phyloP scores from a whole-genome alignment of 2,888 invertebrate species.

The Lamellibrachia columna region DNA sequence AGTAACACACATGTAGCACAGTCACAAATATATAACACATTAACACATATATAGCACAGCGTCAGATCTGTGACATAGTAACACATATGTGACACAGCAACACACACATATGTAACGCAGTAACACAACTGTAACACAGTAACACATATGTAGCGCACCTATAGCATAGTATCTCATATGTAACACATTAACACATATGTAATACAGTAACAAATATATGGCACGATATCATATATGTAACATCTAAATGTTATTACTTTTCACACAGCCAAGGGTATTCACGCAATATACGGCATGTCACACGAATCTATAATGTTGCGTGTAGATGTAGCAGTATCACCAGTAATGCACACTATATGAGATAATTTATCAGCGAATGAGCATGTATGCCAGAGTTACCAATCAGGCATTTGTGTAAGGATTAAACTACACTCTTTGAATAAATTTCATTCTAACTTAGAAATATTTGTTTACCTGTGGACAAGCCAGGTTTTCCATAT shows the following conservation, averaged over 20 bases:
- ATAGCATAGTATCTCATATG: no score
- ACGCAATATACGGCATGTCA: not conserved
- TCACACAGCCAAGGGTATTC: not conserved
- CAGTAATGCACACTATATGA: not conserved
- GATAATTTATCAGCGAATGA: not conserved
- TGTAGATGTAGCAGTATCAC: not conserved
- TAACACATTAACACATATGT: no score
- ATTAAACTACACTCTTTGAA: not conserved
- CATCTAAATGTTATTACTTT: not conserved
- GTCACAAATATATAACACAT: no score
- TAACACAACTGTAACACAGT: no score
- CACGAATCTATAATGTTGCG: not conserved
- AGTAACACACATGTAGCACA: no score
- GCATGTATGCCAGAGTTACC: not conserved
- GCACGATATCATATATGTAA: no score
- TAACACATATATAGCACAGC: no score
- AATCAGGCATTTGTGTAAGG: not conserved
- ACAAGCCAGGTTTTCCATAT: not conserved
- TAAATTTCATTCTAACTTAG: not conserved
- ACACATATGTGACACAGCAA: no score
- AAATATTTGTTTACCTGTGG: not conserved
- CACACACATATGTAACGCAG: no score
- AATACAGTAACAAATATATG: no score
- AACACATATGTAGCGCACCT: no score
- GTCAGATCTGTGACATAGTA: no score